A percentile compares a stretch with the other conserved stretches of the same genome.
These are phyloP conservation scores for Noturus placidus DNA, from an alignment of 2,113 vertebrate species.

Conservation along the genomic window DNA sequence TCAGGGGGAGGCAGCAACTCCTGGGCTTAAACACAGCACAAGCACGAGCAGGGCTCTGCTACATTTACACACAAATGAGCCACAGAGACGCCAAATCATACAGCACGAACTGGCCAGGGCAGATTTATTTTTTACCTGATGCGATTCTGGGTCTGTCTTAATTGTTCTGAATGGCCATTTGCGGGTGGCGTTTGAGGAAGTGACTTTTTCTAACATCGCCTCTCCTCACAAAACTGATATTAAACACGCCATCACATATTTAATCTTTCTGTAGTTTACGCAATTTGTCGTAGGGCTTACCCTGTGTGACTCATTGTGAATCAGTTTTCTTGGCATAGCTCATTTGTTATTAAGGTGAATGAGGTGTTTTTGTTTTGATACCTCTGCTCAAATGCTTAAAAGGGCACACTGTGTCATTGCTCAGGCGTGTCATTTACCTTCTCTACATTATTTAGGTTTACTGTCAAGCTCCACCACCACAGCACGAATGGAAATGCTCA, in stretches of 20 bases:
- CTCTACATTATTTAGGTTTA: conserved; percentile 26
- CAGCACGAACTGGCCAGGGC: conserved; percentile 45
- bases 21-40: conserved; percentile 65
- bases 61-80: conserved; percentile 70
- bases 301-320: conserved; percentile 1
- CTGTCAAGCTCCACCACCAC: background rate
- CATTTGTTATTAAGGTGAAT: conserved; percentile 37
- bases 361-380: conserved; percentile 32
- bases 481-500: background rate
- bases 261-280: background rate
- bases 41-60: conserved; percentile 57
- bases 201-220: conserved; percentile 13
- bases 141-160: conserved; percentile 44
- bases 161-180: conserved; percentile 41
- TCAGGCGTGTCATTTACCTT: conserved; percentile 25
- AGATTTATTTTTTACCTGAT: conserved; percentile 57
- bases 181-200: conserved; percentile 11
- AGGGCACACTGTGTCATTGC: conserved; percentile 14
- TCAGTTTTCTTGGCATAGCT: conserved; percentile 9
- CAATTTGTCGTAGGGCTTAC: conserved; percentile 11
- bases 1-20: conserved; percentile 65
- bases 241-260: background rate
- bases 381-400: conserved; percentile 14
- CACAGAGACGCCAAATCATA: conserved; percentile 56
- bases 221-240: background rate